Base-by-base conservation (phyloP, 2,888 invertebrate genomes). In the Sphaerophoria rueppellii region DNA sequence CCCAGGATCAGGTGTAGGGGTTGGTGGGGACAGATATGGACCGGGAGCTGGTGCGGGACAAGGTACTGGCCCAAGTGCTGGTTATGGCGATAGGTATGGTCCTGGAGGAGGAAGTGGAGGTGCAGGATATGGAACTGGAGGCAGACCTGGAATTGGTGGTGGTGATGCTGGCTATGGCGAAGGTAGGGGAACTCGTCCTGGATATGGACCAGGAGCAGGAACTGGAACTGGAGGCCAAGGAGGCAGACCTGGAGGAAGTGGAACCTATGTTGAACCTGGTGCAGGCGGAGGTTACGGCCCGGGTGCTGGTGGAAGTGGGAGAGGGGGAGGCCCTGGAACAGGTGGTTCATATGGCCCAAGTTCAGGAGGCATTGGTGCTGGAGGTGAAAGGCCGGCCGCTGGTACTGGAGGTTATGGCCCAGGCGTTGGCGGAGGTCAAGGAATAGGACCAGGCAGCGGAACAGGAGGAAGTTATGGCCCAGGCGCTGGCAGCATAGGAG, bases 321-420 rank as follows among this genome's bases (percentile, higher is more conserved):
- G 82, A 70, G 48, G 35, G 52, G 48, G 57, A 9, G 72, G 63
- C n/a, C 48, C 57, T 43, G 71, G 82, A n/a, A 54, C 71, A 37
- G 69, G 83, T 9, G 82, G 79, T 4, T 86, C 4, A 11, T 57
- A 57, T 32, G 16, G 57, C 3, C 82, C 86, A 54, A 82, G 87
- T 34, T 14, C 40, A 9, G 76, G 65, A 14, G 81, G 55, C 12
- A n/a, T 43, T 40, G 50, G 80, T 24, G 24, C 24, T 24, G 24
- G 24, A 24, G 24, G 24, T 24, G 24, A 24, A 24, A 24, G 24
- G 24, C 24, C 24, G 1, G 70, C 80, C 6, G 82, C 80, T 7
- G 82, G 81, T 35, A 7, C 32, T 6, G 55, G 32, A 1, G 3
- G 1, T 2, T 67, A 54, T 52, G 77, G 65, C 6, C 65, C 50